Conservation (phyloP, 2,797 vertebrate species). For the Paguma larvata region DNA sequence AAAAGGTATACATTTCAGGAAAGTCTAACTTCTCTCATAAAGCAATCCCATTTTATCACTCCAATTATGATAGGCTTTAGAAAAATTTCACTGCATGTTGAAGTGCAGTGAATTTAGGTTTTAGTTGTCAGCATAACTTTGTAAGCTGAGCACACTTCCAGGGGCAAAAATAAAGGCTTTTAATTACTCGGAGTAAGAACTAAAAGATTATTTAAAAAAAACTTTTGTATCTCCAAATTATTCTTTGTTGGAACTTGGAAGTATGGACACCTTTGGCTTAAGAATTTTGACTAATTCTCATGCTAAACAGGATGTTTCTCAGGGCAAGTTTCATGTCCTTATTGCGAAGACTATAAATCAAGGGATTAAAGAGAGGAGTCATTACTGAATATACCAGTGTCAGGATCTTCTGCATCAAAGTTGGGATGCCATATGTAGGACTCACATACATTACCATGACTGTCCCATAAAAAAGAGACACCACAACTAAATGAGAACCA, state of each 20-base stretch:
- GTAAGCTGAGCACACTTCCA: not conserved
- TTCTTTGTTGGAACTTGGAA: slow-evolving; percentile 55
- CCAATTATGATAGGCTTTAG: not conserved
- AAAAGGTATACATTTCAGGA: not conserved
- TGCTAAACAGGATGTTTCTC: slow-evolving; percentile 62
- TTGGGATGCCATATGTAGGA: slow-evolving; percentile 71
- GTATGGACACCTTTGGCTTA: slow-evolving; percentile 8
- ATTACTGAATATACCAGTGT: slow-evolving; percentile 79
- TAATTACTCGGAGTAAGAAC: not conserved
- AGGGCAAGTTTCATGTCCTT: slow-evolving; percentile 80
- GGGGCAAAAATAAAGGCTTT: not conserved
- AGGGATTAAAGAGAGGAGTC: slow-evolving; percentile 83
- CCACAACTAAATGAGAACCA: slow-evolving; percentile 80
- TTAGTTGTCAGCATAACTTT: not conserved
- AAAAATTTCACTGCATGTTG: not conserved
- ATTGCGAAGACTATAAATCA: slow-evolving; percentile 84
- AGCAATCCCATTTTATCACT: not conserved
- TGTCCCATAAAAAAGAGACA: slow-evolving; percentile 82
- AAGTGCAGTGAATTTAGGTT: not conserved
- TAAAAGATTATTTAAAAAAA: not conserved
- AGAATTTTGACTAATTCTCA: slow-evolving; percentile 48
- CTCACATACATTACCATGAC: slow-evolving; percentile 84
- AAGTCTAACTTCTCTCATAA: not conserved
- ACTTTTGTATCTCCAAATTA: not conserved
- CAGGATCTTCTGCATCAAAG: slow-evolving; percentile 75